These are phyloP conservation scores for Lamprotornis superbus DNA, from an alignment of 2,113 vertebrate species.

Conservation along the genomic window DNA sequence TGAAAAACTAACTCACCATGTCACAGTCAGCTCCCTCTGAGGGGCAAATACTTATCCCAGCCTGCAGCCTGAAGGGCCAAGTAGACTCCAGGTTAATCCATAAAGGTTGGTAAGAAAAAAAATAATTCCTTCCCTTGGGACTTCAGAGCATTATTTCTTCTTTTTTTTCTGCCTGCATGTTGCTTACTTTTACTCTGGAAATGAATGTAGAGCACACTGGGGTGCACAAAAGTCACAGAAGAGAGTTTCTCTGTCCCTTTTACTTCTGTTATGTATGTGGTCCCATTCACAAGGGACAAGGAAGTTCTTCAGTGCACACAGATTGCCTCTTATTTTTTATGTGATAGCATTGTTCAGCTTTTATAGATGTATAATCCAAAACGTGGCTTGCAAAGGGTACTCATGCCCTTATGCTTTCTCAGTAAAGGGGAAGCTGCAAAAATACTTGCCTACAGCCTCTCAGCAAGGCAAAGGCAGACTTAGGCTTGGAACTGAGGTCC, in stretches of 20 bases:
- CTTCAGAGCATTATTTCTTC: neutral
- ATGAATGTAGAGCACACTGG: neutral
- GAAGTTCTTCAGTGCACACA: neutral
- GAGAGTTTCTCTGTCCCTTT: neutral
- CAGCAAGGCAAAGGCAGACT: neutral
- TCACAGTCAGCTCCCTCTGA: neutral
- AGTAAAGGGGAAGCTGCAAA: neutral
- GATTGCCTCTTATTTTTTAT: neutral
- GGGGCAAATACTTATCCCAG: neutral
- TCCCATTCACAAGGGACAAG: neutral
- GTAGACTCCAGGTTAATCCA: neutral
- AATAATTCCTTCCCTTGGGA: neutral
- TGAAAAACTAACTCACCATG: neutral
- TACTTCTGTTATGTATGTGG: neutral
- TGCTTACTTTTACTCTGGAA: neutral
- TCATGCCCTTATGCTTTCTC: neutral
- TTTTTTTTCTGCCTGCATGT: neutral
- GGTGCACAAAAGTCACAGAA: neutral
- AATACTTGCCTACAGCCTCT: neutral
- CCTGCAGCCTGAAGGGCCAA: neutral
- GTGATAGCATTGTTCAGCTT: neutral
- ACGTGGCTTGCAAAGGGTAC: neutral
- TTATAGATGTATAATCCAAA: neutral
- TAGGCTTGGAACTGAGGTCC: accelerated
- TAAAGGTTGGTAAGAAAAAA: neutral